Evolutionary conservation across 2,113 vertebrate genomes (phyloP).

Genomic region (Siniperca knerii): DNA sequence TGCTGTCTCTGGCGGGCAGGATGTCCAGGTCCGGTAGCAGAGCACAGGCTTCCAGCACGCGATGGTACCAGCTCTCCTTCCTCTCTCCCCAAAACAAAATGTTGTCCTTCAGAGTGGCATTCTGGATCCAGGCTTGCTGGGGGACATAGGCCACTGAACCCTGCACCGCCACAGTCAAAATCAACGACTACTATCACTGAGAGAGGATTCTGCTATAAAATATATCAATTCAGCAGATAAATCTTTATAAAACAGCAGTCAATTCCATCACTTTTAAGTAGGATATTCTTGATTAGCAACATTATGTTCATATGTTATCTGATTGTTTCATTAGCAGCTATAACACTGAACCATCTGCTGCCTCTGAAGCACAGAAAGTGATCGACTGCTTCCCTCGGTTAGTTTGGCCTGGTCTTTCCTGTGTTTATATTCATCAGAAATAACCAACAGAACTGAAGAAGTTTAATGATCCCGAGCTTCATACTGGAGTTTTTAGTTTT

Average conservation of each 20-base stretch:
- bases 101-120: slow-evolving; percentile 85
- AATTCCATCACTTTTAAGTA: no score
- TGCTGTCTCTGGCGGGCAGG: slow-evolving; percentile 83
- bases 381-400: no score
- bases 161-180: slow-evolving; percentile 49
- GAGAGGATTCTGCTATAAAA: not conserved
- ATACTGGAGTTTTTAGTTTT: no score
- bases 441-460: no score
- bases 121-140: slow-evolving; percentile 89
- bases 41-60: slow-evolving; percentile 85
- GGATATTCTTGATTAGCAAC: not conserved
- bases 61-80: slow-evolving; percentile 81
- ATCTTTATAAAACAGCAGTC: not conserved
- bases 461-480: no score
- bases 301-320: not conserved
- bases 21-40: slow-evolving; percentile 86
- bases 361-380: no score
- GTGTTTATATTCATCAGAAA: no score
- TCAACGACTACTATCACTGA: no score
- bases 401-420: no score
- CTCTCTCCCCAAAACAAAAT: slow-evolving; percentile 83
- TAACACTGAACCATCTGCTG: no score
- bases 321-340: no score
- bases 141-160: slow-evolving; percentile 87
- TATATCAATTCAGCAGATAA: not conserved